Percentiles rank a stretch among this genome's conserved stretches.
phyloP scores from a whole-genome alignment of 2,888 invertebrate species.

The Phyto melanocephala region DNA sequence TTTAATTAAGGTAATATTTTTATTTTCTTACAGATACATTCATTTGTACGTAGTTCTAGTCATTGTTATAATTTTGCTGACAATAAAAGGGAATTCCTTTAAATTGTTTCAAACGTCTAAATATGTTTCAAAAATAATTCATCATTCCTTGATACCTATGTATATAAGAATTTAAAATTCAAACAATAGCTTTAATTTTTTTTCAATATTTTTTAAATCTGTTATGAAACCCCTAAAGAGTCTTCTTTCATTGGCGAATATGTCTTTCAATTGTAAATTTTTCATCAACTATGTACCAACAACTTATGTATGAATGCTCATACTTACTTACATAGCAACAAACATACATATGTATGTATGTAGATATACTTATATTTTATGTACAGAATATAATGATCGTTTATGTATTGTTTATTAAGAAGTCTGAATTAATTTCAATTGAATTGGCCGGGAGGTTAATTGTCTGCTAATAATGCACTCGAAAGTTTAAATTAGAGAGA shows the following conservation, averaged over 20 bases:
- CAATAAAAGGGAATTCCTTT: conserved; percentile 48
- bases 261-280: background rate
- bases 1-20: background rate
- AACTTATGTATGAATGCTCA: too few species aligned
- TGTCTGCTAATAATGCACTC: conserved; percentile 1
- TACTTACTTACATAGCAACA: too few species aligned
- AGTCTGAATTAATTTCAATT: conserved; percentile 49
- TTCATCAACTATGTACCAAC: too few species aligned
- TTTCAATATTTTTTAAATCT: background rate
- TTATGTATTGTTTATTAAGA: too few species aligned
- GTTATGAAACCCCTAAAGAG: conserved; percentile 15
- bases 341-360: too few species aligned
- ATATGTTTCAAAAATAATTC: background rate
- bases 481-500: background rate
- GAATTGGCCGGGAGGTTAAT: conserved; percentile 40
- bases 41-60: too few species aligned
- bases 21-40: conserved; percentile 9
- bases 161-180: too few species aligned
- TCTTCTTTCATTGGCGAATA: background rate
- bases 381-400: too few species aligned
- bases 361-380: too few species aligned
- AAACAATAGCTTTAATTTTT: too few species aligned
- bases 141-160: background rate
- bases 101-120: background rate
- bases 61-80: background rate